Evolutionary conservation across 2,797 vertebrate genomes (phyloP).

Genomic region (Rhinella marina): DNA sequence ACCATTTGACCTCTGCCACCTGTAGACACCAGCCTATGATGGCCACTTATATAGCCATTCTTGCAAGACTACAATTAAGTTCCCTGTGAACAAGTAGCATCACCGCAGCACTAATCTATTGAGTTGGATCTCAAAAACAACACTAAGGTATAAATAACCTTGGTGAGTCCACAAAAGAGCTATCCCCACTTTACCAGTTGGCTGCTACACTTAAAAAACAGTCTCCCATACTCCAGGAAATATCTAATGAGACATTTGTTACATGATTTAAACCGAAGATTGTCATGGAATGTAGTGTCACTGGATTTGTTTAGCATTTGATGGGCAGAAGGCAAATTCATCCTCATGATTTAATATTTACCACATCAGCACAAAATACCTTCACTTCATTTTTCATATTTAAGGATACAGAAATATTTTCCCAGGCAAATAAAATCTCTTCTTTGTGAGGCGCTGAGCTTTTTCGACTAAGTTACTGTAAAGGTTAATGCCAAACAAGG

Average conservation of each 20-base stretch:
- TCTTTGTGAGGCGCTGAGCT: constrained; percentile 80
- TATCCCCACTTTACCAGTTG: not conserved
- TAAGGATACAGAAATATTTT: constrained; percentile 79
- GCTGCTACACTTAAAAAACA: not conserved
- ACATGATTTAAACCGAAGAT: not conserved
- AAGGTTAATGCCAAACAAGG: constrained; percentile 91
- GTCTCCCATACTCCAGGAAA: not conserved
- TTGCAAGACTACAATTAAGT: not conserved
- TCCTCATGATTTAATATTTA: constrained; percentile 68
- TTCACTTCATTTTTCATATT: constrained; percentile 73
- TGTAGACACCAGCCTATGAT: not conserved
- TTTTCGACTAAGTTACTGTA: constrained; percentile 82
- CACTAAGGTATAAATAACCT: not conserved
- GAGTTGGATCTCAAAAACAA: not conserved
- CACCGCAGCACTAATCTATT: not conserved
- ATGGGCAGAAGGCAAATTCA: constrained; percentile 60
- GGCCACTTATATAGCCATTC: not conserved
- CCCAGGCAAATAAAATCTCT: constrained; percentile 82
- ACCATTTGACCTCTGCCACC: not conserved
- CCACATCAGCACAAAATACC: constrained; percentile 81
- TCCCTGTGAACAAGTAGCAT: not conserved
- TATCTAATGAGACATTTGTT: not conserved
- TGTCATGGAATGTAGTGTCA: constrained; percentile 29
- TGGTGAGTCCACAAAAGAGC: not conserved
- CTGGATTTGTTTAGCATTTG: constrained; percentile 58